Percentiles rank a stretch among this genome's conserved stretches.
Conservation (phyloP, 2,888 invertebrate genomes). For the Cephus nigrinus region DNA sequence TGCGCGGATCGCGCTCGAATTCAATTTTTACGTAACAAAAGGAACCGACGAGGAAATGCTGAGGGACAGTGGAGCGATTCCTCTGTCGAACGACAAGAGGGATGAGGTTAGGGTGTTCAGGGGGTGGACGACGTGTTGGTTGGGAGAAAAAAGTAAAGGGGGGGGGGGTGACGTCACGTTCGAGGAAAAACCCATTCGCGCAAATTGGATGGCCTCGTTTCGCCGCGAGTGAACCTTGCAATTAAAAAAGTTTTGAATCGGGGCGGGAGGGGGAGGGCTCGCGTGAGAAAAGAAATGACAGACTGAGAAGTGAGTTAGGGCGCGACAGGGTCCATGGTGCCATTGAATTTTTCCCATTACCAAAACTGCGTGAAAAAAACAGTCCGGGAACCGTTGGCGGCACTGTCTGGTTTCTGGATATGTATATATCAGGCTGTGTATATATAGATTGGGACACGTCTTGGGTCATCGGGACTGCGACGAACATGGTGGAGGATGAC, state of each 20-base stretch:
- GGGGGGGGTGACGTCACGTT: conserved; percentile 36
- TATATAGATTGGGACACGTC: conserved; percentile 7
- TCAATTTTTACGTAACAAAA: conserved; percentile 38
- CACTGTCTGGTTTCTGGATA: background rate
- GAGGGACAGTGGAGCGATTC: conserved; percentile 24
- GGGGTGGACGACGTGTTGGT: conserved; percentile 7
- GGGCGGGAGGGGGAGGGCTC: conserved; percentile 13
- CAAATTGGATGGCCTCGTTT: conserved; percentile 59
- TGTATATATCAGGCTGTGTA: background rate
- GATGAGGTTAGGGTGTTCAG: background rate
- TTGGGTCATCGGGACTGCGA: conserved; percentile 7
- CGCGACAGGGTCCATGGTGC: conserved; percentile 15
- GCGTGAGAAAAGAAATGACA: conserved; percentile 8
- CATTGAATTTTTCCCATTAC: background rate
- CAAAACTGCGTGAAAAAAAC: background rate
- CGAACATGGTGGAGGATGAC: background rate
- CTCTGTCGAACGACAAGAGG: background rate
- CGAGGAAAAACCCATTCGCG: conserved; percentile 55
- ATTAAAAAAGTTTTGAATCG: conserved; percentile 60
- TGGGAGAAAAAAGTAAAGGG: conserved; percentile 13
- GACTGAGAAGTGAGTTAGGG: conserved; percentile 15
- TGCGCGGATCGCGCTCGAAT: conserved; percentile 21
- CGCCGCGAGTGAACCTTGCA: conserved; percentile 49
- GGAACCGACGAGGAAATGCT: conserved; percentile 16
- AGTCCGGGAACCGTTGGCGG: conserved; percentile 10